phyloP scores from a whole-genome alignment of 2,113 vertebrate species.

The Felis chaus region DNA sequence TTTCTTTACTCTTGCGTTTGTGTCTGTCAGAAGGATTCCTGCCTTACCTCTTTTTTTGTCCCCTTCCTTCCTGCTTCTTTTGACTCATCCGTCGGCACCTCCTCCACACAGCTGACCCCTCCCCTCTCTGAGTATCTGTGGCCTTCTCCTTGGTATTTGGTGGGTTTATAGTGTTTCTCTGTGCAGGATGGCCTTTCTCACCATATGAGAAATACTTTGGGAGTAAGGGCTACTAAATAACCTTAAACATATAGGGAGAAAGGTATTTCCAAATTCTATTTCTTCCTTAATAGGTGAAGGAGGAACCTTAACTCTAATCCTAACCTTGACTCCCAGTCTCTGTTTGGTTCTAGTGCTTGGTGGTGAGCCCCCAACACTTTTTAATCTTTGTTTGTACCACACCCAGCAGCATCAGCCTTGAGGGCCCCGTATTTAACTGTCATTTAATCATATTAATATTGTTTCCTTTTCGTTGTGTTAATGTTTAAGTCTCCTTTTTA shows the following conservation, averaged over 20 bases:
- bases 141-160: background rate
- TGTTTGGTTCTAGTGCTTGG: background rate
- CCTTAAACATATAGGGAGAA: background rate
- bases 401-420: background rate
- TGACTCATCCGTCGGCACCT: background rate
- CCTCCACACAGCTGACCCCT: background rate
- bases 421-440: background rate
- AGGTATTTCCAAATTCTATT: background rate
- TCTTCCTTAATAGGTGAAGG: background rate
- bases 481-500: background rate
- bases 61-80: background rate
- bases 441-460: background rate
- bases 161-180: background rate
- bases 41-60: no score
- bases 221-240: background rate
- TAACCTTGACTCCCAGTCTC: background rate
- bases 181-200: background rate
- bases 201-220: background rate
- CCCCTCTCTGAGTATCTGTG: background rate
- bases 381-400: background rate
- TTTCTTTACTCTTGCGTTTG: background rate
- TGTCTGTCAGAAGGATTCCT: background rate
- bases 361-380: background rate
- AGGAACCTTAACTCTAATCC: background rate
- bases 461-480: background rate